A percentile compares a stretch with the other conserved stretches of the same genome.
phyloP scores from a whole-genome alignment of 2,113 vertebrate species.

The Passerina amoena region DNA sequence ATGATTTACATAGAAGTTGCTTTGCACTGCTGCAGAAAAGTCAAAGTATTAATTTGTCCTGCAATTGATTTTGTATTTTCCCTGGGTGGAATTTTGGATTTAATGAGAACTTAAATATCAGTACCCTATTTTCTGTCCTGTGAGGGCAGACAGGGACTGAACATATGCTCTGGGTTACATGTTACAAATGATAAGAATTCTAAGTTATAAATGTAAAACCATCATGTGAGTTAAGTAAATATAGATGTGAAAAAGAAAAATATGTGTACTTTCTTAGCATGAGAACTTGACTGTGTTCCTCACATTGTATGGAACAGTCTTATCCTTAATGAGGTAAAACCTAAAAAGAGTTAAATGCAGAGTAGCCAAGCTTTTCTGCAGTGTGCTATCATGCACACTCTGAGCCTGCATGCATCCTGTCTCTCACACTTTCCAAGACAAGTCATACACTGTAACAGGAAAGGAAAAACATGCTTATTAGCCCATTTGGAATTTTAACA shows the following conservation, averaged over 20 bases:
- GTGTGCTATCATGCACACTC: background rate
- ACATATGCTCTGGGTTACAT: background rate
- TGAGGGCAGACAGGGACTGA: background rate
- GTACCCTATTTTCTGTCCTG: background rate
- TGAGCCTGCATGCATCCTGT: slow-evolving; percentile 20
- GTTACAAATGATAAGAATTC: background rate
- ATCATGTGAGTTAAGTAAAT: background rate
- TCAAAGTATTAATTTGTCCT: background rate
- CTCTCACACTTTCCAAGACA: slow-evolving; percentile 6
- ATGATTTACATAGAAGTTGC: background rate
- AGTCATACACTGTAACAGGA: background rate
- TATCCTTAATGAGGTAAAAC: background rate
- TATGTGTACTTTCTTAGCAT: background rate
- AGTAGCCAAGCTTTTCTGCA: background rate
- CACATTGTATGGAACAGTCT: background rate
- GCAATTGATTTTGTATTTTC: background rate
- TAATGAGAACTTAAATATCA: background rate
- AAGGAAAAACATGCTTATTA: slow-evolving; percentile 30
- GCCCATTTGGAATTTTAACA: slow-evolving; percentile 28
- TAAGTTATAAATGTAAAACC: background rate
- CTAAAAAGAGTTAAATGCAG: background rate
- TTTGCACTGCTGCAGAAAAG: background rate
- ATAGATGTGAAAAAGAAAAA: background rate
- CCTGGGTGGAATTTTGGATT: background rate
- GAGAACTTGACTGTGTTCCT: background rate